phyloP scores from a whole-genome alignment of 2,888 invertebrate species.

The Oscheius sp. region DNA sequence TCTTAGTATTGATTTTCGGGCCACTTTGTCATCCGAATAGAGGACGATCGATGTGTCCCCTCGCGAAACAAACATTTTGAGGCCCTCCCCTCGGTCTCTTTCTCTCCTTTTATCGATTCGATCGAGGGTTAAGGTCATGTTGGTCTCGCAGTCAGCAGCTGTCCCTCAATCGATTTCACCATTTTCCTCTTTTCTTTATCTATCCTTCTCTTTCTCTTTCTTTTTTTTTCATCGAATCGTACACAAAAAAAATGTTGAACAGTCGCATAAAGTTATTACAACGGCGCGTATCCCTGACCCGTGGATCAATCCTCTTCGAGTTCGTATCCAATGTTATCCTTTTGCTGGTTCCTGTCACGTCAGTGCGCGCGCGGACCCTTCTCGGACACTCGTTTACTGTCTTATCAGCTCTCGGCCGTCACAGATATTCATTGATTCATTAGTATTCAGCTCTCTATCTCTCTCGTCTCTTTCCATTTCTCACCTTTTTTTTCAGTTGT shows the following conservation, averaged over 20 bases:
- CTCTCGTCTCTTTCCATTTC: background rate
- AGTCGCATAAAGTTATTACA: conserved; percentile 22
- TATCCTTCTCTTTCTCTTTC: background rate
- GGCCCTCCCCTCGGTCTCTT: background rate
- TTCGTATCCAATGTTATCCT: conserved; percentile 16
- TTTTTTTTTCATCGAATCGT: background rate
- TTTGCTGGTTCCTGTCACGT: conserved; percentile 17
- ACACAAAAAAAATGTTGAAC: background rate
- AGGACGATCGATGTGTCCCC: background rate
- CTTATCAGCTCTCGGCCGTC: conserved; percentile 27
- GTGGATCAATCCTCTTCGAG: no score
- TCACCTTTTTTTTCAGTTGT: background rate
- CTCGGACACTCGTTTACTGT: conserved; percentile 29
- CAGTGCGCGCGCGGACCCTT: conserved; percentile 25
- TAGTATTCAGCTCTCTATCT: conserved; percentile 13
- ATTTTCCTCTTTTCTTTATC: background rate
- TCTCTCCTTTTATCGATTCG: background rate
- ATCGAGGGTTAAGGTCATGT: conserved; percentile 9
- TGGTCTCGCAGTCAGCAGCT: background rate
- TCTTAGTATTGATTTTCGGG: conserved; percentile 14
- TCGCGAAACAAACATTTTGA: conserved; percentile 7
- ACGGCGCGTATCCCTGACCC: background rate
- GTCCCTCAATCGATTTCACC: conserved; percentile 4
- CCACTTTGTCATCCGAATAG: background rate
- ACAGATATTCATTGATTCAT: conserved; percentile 26